phyloP scores from a whole-genome alignment of 2,888 invertebrate species.

The Parasteatoda lunata region DNA sequence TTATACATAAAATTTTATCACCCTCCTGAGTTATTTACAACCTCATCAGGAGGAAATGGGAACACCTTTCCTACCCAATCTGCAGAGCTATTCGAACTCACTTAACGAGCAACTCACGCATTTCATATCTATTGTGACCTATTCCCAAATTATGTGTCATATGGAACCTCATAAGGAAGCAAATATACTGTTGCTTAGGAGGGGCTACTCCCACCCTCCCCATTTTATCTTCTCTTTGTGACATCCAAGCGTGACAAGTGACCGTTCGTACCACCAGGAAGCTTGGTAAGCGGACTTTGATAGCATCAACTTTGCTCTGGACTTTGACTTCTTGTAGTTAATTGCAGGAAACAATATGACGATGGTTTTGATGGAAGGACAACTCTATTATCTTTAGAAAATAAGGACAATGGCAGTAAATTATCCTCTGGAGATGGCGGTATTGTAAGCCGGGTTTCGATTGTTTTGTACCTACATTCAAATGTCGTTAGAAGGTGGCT shows the following conservation, averaged over 20 bases:
- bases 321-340: not conserved
- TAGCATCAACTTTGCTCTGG: conserved; percentile 5
- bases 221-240: conserved; percentile 24
- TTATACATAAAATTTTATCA: too few species aligned
- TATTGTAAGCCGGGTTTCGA: too few species aligned
- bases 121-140: conserved; percentile 18
- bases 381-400: not conserved
- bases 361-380: not conserved
- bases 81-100: too few species aligned
- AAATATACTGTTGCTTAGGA: not conserved
- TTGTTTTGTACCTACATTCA: too few species aligned
- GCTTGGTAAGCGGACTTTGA: conserved; percentile 3
- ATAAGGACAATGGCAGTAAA: too few species aligned
- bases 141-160: conserved; percentile 10
- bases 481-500: too few species aligned
- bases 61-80: too few species aligned
- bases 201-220: too few species aligned
- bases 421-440: too few species aligned
- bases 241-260: conserved; percentile 22
- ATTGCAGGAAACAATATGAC: conserved; percentile 16
- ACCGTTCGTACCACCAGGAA: conserved; percentile 31
- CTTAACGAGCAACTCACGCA: conserved; percentile 3
- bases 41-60: too few species aligned
- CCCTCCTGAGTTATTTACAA: too few species aligned
- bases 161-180: conserved; percentile 16